Evolutionary conservation across 2,888 invertebrate species (phyloP).

Genomic region (Machimus rusticus): DNA sequence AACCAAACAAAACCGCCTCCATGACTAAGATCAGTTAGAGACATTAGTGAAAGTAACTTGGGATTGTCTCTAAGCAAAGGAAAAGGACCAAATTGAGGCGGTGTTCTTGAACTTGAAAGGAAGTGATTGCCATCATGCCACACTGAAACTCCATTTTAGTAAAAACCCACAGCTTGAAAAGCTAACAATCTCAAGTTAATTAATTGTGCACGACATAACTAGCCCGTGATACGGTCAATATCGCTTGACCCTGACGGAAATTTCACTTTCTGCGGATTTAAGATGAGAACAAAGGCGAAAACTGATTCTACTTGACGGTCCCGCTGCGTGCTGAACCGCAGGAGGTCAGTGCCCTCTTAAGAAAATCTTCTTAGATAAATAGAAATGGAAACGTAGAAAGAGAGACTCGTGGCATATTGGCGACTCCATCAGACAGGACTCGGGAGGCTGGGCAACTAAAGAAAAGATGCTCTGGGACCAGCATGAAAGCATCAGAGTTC

Average conservation of each 20-base stretch:
- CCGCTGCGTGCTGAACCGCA: not conserved
- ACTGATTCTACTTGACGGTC: not conserved
- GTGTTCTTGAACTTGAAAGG: slow-evolving; percentile 3
- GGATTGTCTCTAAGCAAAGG: not conserved
- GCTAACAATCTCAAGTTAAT: not conserved
- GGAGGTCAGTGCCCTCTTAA: not conserved
- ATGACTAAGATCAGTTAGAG: not conserved
- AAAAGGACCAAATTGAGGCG: not conserved
- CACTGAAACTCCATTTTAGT: not conserved
- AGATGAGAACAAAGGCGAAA: not conserved
- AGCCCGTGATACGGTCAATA: not conserved
- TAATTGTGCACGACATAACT: not conserved
- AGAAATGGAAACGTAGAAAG: not conserved
- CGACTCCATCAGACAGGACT: not conserved
- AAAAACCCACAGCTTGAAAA: not conserved
- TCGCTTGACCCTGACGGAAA: slow-evolving; percentile 14
- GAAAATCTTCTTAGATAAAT: not conserved
- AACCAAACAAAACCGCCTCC: not conserved
- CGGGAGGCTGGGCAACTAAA: not conserved
- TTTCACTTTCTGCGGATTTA: not conserved
- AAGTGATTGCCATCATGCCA: not conserved
- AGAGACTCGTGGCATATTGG: not conserved
- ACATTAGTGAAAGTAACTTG: not conserved
- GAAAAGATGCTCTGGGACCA: not conserved
- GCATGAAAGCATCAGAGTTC: not conserved